Evolutionary conservation across 2,113 vertebrate species (phyloP).

Genomic region (Brachyistius frenatus): DNA sequence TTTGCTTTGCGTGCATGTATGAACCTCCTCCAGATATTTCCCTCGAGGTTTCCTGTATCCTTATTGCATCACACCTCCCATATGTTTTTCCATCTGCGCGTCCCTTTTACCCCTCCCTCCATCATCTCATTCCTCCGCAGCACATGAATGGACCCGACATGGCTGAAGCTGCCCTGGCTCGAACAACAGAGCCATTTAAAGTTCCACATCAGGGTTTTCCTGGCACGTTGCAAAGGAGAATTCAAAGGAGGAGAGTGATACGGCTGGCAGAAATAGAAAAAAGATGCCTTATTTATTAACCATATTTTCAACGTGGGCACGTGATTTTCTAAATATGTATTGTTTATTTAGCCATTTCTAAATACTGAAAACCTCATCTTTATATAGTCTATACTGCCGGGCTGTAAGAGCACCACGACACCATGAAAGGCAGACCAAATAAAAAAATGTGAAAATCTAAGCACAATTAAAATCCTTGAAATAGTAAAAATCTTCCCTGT

Average conservation of each 20-base stretch:
- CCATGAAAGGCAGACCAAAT: constrained; percentile 6
- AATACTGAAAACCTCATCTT: not conserved
- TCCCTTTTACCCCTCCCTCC: constrained; percentile 39
- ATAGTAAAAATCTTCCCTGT: constrained; percentile 10
- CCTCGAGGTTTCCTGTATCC: constrained; percentile 50
- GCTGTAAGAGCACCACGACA: not conserved
- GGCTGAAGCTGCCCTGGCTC: constrained; percentile 5
- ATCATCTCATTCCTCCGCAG: constrained; percentile 29
- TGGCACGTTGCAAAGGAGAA: constrained; percentile 3
- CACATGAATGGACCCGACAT: constrained; percentile 37
- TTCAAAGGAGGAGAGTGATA: not conserved
- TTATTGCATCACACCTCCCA: constrained; percentile 66
- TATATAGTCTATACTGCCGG: no score
- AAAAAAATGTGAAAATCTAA: constrained; percentile 27
- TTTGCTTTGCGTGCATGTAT: constrained; percentile 54
- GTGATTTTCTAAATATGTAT: not conserved
- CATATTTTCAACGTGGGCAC: not conserved
- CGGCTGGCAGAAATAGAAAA: not conserved
- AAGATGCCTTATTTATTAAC: not conserved
- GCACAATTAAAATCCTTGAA: constrained; percentile 20
- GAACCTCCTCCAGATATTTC: constrained; percentile 56
- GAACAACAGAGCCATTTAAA: constrained; percentile 37
- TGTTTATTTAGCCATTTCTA: not conserved
- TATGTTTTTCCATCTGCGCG: constrained; percentile 69
- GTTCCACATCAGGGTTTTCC: constrained; percentile 21